Base-by-base conservation (phyloP, 2,888 invertebrate species). In the Spisula subtruncata region DNA sequence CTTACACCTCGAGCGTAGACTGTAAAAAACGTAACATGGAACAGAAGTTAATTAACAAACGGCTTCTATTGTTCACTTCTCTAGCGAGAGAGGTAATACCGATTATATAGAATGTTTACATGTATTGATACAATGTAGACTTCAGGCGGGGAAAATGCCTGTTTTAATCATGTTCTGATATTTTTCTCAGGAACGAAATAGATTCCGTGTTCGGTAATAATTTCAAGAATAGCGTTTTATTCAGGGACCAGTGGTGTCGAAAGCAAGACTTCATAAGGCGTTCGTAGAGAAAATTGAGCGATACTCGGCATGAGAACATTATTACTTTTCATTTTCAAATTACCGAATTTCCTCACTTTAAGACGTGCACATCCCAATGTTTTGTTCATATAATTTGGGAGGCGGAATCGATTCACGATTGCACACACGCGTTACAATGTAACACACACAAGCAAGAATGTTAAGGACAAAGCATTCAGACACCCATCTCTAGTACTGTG, bases 181-280 rank as follows among this genome's bases (percentile, higher is more conserved):
- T 35, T 75, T 75, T 75, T 75, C 75, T 75, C 25, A 32, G 12
- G 32, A 75, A 16, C 18, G 35, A 35, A 75, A 75, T 35, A 75
- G 32, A 75, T 35, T 75, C 35, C 1, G 29, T 75, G 35, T 75
- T 75, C 75, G 32, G 32, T 32, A 35, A 75, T 75, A 35, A 14
- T 75, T 75, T 75, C 75, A 75, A 35, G 75, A 32, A 32, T 10
- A 75, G 35, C 32, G 16, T 75, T 35, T 75, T 75, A 75, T 35
- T 35, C 16, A 32, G 75, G 75, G 75, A 75, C 32, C 75, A 25
- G 4, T 12, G 32, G 35, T 75, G 75, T 75, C 75, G 75, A 75
- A 75, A 75, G 35, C 75, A 75, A 75, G 75, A 75, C 75, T 75
- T 75, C 35, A 75, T 75, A 75, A 75, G 75, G 75, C 75, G 75